Evolutionary conservation across 2,888 invertebrate species (phyloP), one percentile per base, ranked within the genome.

Genomic region (Tinea semifulvella): DNA sequence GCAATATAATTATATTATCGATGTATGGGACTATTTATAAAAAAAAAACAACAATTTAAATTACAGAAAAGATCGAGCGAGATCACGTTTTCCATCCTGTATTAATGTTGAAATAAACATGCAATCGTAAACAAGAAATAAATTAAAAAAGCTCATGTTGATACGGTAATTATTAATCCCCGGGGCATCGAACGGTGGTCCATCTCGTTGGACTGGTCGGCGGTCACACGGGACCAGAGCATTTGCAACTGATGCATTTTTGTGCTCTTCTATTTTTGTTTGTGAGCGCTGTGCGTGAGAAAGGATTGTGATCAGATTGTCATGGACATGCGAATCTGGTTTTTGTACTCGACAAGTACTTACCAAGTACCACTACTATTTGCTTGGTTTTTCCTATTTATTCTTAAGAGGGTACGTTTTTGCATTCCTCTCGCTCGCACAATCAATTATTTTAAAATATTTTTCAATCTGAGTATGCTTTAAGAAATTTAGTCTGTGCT

Each of bases 301-400:
- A 76, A 53, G 56, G 58, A 68, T 67, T 68, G 55, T 56, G 68
- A 65, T 65, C 55, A 55, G 68, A 65, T 65, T 56, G 54, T 58
- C 57, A 56, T 42, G n/a, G 20, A 38, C 16, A 13, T 31, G 16
- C 20, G 6, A 26, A 22, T 27, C 46, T 36, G 31, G 31, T 43
- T 40, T 31, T 22, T 16, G 19, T 22, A 17, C 40, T 40, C 22
- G 18, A n/a, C n/a, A n/a, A n/a, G n/a, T n/a, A n/a, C n/a, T n/a
- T n/a, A n/a, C n/a, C n/a, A n/a, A n/a, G n/a, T n/a, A n/a, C n/a
- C n/a, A n/a, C n/a, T n/a, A n/a, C n/a, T n/a, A n/a, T 36, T 36
- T 16, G 10, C 36, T 16, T 18, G 11, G 16, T 18, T 16, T 36
- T 36, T 16, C 14, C 8, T 11, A 14, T 13, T 38, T 38, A 38